Base-by-base conservation (phyloP, 2,113 vertebrate genomes). In the Engystomops pustulosus region DNA sequence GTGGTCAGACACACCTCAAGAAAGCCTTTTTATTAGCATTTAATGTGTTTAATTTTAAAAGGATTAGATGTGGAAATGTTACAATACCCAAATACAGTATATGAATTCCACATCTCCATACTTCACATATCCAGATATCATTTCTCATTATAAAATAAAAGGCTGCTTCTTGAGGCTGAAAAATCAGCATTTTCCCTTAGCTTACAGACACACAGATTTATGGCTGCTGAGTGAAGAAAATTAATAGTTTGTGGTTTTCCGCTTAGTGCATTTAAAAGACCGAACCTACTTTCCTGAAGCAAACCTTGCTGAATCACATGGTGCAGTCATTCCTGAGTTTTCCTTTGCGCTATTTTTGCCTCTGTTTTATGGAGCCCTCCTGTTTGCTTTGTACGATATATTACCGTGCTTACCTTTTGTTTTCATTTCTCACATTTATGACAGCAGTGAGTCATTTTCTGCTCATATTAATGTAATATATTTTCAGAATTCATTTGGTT, bases 41-140 rank as follows among this genome's bases (percentile, higher is more conserved):
- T 90, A 89, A 91, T 91, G 88, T 89, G 87, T 89, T 91, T 92
- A 47, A 91, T 92, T 92, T 91, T 89, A 84, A 89, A 87, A 7
- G 80, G 70, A 89, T 92, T 92, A 90, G 87, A 87, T 51, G 45
- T 0, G 74, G 30, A 78, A 88, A 90, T 85, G 79, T 84, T 91
- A 47, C 5, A 47, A 83, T 88, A 86, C 88, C 71, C 86, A 76
- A 69, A 1, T 77, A 27, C 69, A 84, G 74, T 69, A 47, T 79
- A 85, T 77, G 70, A 86, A 89, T 87, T 90, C 76, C 80, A 78
- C 62, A 74, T 25, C 81, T 87, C 51, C 51, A 79, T 67, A 53
- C 55, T 20, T 85, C 62, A 79, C 75, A 70, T 85, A 85, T 79
- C 83, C 45, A 62, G 36, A 12, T 80, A 34, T 47, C 58, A 20